These are phyloP conservation scores for Tachysurus fulvidraco DNA, from an alignment of 2,113 vertebrate genomes.

Conservation along the genomic window DNA sequence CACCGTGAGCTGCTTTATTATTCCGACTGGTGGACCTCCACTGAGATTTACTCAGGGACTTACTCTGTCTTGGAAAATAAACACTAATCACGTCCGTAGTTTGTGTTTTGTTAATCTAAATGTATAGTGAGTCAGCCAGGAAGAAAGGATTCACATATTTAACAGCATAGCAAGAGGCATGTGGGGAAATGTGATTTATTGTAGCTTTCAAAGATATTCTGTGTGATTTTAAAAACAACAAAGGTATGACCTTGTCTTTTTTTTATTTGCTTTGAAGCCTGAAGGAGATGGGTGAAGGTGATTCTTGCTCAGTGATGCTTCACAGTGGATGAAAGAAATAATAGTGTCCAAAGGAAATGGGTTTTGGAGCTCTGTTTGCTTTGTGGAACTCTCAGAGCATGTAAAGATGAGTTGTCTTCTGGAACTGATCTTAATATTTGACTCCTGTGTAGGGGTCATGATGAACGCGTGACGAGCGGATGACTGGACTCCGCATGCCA, in stretches of 20 bases:
- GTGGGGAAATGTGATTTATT: background rate
- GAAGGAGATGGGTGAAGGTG: constrained; percentile 39
- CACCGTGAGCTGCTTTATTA: background rate
- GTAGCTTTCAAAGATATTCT: background rate
- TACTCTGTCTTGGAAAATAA: constrained; percentile 12
- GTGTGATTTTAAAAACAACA: constrained; percentile 37
- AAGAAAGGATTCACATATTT: background rate
- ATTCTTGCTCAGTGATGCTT: constrained; percentile 14
- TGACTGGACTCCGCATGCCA: too few species aligned
- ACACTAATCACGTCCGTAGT: background rate
- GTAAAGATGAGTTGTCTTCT: background rate
- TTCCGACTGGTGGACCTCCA: constrained; percentile 13
- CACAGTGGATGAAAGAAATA: constrained; percentile 22
- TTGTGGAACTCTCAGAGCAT: constrained; percentile 11
- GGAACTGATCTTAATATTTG: background rate
- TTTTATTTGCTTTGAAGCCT: constrained; percentile 38
- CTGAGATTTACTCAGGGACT: constrained; percentile 6
- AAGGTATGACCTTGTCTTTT: constrained; percentile 28
- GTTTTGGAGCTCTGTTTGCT: constrained; percentile 5
- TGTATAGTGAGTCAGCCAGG: constrained; percentile 3
- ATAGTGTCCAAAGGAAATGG: constrained; percentile 31
- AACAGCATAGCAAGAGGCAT: background rate
- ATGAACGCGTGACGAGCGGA: background rate
- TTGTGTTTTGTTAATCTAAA: constrained; percentile 23
- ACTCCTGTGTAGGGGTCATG: too few species aligned